Conservation (phyloP, 2,888 invertebrate genomes). For the Drosophila seclusa region DNA sequence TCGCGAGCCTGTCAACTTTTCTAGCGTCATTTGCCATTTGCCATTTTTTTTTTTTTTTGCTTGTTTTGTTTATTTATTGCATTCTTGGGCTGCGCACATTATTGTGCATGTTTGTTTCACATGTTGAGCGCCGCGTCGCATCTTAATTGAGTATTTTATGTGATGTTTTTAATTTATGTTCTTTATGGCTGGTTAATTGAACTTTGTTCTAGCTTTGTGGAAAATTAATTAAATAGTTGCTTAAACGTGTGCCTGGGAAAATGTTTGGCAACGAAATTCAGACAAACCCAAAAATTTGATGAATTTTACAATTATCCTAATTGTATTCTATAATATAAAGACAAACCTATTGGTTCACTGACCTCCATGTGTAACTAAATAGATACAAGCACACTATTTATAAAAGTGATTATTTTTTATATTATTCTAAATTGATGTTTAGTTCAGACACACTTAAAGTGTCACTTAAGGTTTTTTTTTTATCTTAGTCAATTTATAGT, state of each 20-base stretch:
- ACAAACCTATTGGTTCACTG: constrained; percentile 34
- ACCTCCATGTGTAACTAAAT: constrained; percentile 19
- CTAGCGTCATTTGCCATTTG: constrained; percentile 67
- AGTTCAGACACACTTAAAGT: constrained; percentile 27
- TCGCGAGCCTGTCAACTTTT: constrained; percentile 49
- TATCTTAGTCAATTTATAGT: constrained; percentile 27
- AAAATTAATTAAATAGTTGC: constrained; percentile 44
- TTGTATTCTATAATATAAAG: not conserved
- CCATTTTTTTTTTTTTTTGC: constrained; percentile 7
- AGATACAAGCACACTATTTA: not conserved
- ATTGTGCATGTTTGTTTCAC: constrained; percentile 64
- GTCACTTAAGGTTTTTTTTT: constrained; percentile 6
- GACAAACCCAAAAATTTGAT: not conserved
- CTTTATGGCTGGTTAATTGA: constrained; percentile 52
- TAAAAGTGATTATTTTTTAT: constrained; percentile 1
- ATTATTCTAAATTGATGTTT: not conserved
- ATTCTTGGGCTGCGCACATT: constrained; percentile 50
- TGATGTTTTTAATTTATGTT: constrained; percentile 70
- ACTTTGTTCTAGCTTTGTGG: constrained; percentile 50
- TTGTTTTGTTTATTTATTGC: constrained; percentile 72
- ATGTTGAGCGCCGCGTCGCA: constrained; percentile 53
- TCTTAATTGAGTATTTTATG: constrained; percentile 72
- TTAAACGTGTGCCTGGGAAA: constrained; percentile 27
- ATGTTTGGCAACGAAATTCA: not conserved
- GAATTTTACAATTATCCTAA: not conserved